Conservation (phyloP, 2,113 vertebrate genomes). For the Machaerirhynchus nigripectus region DNA sequence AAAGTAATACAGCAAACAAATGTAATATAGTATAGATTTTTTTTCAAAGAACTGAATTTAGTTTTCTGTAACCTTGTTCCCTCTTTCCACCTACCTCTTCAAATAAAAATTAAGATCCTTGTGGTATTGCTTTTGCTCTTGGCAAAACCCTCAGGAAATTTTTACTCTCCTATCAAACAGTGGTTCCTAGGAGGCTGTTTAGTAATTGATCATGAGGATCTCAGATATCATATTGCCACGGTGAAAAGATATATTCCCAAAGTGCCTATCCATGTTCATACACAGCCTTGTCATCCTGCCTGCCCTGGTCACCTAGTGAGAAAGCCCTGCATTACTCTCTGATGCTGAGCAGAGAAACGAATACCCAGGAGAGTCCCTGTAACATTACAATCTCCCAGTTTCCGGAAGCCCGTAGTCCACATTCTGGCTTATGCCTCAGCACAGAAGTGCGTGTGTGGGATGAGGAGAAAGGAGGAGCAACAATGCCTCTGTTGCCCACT, state of each 20-base stretch:
- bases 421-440: neutral
- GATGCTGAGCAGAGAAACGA: neutral
- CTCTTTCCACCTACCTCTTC: neutral
- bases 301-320: fast-evolving
- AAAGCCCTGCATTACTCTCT: neutral
- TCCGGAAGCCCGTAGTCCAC: neutral
- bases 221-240: fast-evolving
- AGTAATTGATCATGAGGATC: neutral
- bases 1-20: neutral
- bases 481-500: neutral
- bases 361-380: neutral
- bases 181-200: neutral
- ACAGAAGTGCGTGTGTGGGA: neutral
- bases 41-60: neutral
- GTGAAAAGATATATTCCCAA: neutral
- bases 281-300: neutral
- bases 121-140: neutral
- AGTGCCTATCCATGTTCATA: neutral
- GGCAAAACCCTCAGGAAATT: neutral
- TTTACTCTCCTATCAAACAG: neutral
- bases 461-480: neutral
- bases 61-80: neutral
- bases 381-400: neutral
- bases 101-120: neutral
- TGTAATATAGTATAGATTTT: neutral